These are phyloP conservation scores for Platynereis dumerilii DNA, from an alignment of 2,888 invertebrate species.

Conservation along the genomic window DNA sequence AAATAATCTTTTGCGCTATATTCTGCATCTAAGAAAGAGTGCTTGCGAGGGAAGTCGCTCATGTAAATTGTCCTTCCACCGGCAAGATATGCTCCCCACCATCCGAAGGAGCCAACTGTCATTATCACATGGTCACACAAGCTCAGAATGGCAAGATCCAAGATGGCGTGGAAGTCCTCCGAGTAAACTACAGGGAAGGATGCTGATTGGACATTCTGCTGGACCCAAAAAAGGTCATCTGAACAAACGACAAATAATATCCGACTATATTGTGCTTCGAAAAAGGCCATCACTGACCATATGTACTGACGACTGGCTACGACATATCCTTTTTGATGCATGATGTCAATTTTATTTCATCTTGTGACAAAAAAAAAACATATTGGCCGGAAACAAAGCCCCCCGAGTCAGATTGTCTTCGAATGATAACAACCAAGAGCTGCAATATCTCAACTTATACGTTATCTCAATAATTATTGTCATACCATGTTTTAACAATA, in stretches of 20 bases:
- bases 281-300: constrained; percentile 51
- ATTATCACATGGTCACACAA: constrained; percentile 58
- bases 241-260: constrained; percentile 59
- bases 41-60: constrained; percentile 56
- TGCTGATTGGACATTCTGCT: constrained; percentile 37
- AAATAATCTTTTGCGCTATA: constrained; percentile 59
- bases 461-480: no score
- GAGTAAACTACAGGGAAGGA: constrained; percentile 41
- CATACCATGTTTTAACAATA: no score
- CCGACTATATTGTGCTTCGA: constrained; percentile 38
- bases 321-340: constrained; percentile 58
- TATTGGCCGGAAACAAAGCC: no score
- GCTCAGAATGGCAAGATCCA: constrained; percentile 59
- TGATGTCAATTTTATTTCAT: no score
- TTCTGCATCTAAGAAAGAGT: constrained; percentile 52
- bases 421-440: no score
- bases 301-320: constrained; percentile 57
- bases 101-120: constrained; percentile 62
- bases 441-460: no score
- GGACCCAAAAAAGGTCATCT: constrained; percentile 59
- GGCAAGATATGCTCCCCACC: constrained; percentile 63
- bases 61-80: constrained; percentile 59
- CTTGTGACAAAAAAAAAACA: no score
- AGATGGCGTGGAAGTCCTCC: constrained; percentile 43
- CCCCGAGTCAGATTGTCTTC: no score